These are phyloP conservation scores for Pseudonaja textilis DNA, from an alignment of 2,113 vertebrate genomes.

Conservation along the genomic window DNA sequence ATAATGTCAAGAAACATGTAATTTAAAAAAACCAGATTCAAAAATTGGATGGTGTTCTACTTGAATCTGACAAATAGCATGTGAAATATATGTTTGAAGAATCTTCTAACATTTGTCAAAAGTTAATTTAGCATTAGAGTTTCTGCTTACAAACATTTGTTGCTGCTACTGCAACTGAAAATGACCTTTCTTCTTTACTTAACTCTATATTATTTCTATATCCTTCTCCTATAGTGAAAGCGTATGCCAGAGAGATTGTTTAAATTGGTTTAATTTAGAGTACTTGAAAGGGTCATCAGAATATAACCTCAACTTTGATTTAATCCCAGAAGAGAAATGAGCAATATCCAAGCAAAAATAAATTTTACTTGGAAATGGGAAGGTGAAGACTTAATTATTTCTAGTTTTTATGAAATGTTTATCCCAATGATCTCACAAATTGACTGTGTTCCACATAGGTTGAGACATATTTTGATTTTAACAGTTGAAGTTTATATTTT, in stretches of 20 bases:
- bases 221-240: background rate
- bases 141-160: background rate
- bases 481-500: too few relatives aligned
- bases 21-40: background rate
- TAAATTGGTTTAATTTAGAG: background rate
- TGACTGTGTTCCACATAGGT: background rate
- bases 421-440: background rate
- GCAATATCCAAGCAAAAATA: background rate
- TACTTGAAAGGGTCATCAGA: background rate
- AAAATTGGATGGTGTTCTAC: background rate
- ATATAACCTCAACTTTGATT: background rate
- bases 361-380: background rate
- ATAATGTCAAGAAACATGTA: background rate
- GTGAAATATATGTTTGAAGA: background rate
- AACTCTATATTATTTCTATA: background rate
- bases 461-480: background rate
- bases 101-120: background rate
- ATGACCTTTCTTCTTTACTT: background rate
- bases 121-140: constrained; percentile 7
- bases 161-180: background rate
- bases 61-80: constrained; percentile 22
- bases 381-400: background rate
- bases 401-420: background rate
- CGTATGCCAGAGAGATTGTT: background rate
- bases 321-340: background rate